phyloP scores from a whole-genome alignment of 2,888 invertebrate species.

The Nematopogon swammerdamellus region DNA sequence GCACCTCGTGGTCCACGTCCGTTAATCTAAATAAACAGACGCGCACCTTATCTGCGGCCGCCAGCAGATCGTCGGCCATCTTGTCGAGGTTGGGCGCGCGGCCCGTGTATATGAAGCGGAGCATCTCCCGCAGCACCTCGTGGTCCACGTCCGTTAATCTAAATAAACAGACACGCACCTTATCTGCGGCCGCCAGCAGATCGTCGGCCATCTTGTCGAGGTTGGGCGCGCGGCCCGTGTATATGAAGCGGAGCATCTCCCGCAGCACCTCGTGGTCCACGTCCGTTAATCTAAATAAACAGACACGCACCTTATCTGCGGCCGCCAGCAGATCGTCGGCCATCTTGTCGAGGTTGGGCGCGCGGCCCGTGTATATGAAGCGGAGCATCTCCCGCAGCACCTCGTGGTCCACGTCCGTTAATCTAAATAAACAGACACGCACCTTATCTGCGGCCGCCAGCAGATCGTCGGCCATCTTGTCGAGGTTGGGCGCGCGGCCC shows the following conservation, averaged over 20 bases:
- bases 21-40: too few species aligned
- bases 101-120: too few species aligned
- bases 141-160: slow-evolving; percentile 72
- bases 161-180: slow-evolving; percentile 35
- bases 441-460: slow-evolving; percentile 95
- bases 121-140: too few species aligned
- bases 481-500: slow-evolving; percentile 92
- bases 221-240: slow-evolving; percentile 94
- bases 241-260: slow-evolving; percentile 98
- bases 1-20: too few species aligned
- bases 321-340: slow-evolving; percentile 97
- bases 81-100: too few species aligned
- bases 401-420: slow-evolving; percentile 98
- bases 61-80: too few species aligned
- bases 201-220: slow-evolving; percentile 99
- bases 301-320: slow-evolving; percentile 76
- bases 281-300: slow-evolving; percentile 80
- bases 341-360: slow-evolving; percentile 95
- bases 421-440: too few species aligned
- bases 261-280: slow-evolving; percentile 97
- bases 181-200: slow-evolving; percentile 96
- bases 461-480: slow-evolving; percentile 98
- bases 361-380: slow-evolving; percentile 97
- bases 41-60: too few species aligned
- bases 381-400: slow-evolving; percentile 96